Evolutionary conservation across 2,797 vertebrate genomes (phyloP).

Genomic region (Manis pentadactyla): DNA sequence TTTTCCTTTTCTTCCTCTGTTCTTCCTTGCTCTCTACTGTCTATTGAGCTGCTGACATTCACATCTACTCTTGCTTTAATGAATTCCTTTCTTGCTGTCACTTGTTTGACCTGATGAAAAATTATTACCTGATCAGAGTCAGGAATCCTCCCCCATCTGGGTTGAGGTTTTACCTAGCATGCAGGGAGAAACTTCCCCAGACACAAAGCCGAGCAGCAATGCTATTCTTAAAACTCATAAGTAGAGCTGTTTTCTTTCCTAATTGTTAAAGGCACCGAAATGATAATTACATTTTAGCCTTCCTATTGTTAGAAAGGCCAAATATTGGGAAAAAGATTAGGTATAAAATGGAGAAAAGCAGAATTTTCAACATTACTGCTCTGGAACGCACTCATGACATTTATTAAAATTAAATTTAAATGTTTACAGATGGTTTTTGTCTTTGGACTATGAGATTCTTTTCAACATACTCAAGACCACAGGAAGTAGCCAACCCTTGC

Average conservation of each 20-base stretch:
- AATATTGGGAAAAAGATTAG: background rate
- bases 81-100: too few relatives aligned
- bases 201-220: background rate
- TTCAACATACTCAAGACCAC: background rate
- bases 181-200: too few relatives aligned
- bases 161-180: too few relatives aligned
- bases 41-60: too few relatives aligned
- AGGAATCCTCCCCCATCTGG: too few relatives aligned
- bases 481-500: background rate
- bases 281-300: background rate
- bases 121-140: too few relatives aligned
- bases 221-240: background rate
- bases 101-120: too few relatives aligned
- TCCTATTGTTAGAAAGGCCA: background rate
- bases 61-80: too few relatives aligned
- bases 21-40: too few relatives aligned
- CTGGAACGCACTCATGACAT: background rate
- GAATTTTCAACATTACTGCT: background rate
- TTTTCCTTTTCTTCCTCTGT: too few relatives aligned
- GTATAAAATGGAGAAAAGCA: background rate
- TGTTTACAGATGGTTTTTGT: background rate
- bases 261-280: background rate
- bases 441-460: background rate
- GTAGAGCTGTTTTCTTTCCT: background rate
- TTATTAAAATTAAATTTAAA: background rate